Conservation (phyloP, 2,797 vertebrate genomes). For the Carduelis carduelis region DNA sequence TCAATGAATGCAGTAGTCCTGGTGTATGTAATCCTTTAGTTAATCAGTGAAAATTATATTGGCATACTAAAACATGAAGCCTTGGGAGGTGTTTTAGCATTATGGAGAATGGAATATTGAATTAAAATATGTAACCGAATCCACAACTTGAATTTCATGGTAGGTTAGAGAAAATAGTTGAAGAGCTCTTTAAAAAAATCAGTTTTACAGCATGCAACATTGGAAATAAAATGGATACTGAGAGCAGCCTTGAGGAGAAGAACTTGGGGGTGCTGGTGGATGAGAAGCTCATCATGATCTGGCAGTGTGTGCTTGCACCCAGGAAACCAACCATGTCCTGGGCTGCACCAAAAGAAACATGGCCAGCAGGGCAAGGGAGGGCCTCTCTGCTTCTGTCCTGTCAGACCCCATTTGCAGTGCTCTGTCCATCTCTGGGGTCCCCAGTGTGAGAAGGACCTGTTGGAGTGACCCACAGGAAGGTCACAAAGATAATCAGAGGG, state of each 20-base stretch:
- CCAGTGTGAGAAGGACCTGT: not conserved
- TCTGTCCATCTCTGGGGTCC: not conserved
- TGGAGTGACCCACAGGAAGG: not conserved
- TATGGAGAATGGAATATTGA: not conserved
- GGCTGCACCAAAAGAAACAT: not conserved
- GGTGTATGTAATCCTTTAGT: not conserved
- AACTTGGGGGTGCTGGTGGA: not conserved
- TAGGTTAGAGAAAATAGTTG: not conserved
- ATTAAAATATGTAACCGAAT: not conserved
- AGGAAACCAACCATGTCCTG: not conserved
- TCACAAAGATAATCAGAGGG: not conserved
- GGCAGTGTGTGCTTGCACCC: fast-evolving
- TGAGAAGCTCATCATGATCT: not conserved
- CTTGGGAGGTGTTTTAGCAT: not conserved
- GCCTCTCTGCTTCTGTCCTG: fast-evolving
- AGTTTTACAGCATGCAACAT: not conserved
- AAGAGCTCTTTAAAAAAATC: not conserved
- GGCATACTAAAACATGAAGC: not conserved
- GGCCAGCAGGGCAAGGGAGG: fast-evolving
- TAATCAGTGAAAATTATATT: not conserved
- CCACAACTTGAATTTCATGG: not conserved
- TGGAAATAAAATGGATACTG: not conserved
- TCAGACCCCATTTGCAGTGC: not conserved
- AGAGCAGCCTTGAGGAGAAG: not conserved
- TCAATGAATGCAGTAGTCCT: not conserved